Evolutionary conservation across 2,888 invertebrate species (phyloP).

Genomic region (Trissolcus brochymenae): DNA sequence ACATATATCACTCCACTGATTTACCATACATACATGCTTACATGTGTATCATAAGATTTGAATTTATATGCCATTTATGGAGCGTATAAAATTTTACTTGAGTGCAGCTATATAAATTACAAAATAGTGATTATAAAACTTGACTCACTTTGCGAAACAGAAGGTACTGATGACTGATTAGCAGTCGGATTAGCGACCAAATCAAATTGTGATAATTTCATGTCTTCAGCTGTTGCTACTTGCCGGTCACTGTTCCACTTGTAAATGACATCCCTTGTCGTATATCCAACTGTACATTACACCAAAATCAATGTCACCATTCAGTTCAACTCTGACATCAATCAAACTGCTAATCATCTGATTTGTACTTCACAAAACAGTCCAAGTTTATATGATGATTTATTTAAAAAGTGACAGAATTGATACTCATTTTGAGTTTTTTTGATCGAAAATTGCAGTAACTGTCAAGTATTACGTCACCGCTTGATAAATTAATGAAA

Average conservation of each 20-base stretch:
- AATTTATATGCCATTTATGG: too few relatives aligned
- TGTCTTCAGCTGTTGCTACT: conserved; percentile 87
- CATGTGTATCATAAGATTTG: too few relatives aligned
- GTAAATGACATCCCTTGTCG: conserved; percentile 84
- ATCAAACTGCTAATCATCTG: not conserved
- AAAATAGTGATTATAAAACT: not conserved
- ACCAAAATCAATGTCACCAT: conserved; percentile 15
- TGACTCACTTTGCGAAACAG: conserved; percentile 68
- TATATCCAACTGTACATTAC: conserved; percentile 82
- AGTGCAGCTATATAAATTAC: too few relatives aligned
- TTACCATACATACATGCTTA: too few relatives aligned
- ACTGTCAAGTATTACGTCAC: not conserved
- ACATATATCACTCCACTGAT: not conserved
- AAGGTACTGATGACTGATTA: conserved; percentile 79
- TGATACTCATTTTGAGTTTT: too few relatives aligned
- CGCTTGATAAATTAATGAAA: conserved; percentile 3
- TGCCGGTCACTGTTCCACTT: conserved; percentile 84
- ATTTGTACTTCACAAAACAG: not conserved
- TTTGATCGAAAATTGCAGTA: too few relatives aligned
- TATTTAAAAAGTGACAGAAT: too few relatives aligned
- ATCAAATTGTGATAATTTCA: conserved; percentile 91
- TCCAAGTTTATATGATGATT: too few relatives aligned
- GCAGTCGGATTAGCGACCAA: conserved; percentile 85
- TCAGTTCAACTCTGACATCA: conserved; percentile 3
- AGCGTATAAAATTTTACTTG: not conserved